Evolutionary conservation across 2,113 vertebrate species (phyloP).

Genomic region (Oryzias woworae): DNA sequence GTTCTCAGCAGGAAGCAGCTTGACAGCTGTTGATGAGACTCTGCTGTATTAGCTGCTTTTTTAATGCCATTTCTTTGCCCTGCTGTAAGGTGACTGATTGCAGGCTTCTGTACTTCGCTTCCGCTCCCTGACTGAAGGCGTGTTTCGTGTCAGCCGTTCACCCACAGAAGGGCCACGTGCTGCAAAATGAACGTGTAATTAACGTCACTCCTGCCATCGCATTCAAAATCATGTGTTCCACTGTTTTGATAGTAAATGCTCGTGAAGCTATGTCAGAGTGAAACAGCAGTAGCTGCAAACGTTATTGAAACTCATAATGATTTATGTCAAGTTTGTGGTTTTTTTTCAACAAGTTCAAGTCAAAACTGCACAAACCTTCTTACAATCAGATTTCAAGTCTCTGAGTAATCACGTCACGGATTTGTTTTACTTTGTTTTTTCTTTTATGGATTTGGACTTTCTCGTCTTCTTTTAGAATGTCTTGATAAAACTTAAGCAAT

Average conservation of each 20-base stretch:
- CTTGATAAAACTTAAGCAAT: background rate
- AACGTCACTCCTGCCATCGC: slow-evolving; percentile 40
- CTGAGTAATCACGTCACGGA: slow-evolving; percentile 11
- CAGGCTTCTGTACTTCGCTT: slow-evolving; percentile 18
- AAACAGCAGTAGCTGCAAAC: slow-evolving; percentile 22
- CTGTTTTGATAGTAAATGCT: slow-evolving; percentile 56
- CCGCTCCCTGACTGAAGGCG: slow-evolving; percentile 23
- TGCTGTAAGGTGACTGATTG: slow-evolving; percentile 25
- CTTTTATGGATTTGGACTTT: slow-evolving; percentile 14
- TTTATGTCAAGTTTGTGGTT: background rate
- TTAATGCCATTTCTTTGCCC: slow-evolving; percentile 17
- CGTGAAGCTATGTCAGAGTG: slow-evolving; percentile 43
- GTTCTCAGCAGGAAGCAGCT: slow-evolving; percentile 18
- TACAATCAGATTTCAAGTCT: background rate
- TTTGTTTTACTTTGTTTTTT: slow-evolving; percentile 17
- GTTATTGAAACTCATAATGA: background rate
- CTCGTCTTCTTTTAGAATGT: slow-evolving; percentile 6
- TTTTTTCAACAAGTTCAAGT: slow-evolving; percentile 15
- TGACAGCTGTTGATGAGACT: slow-evolving; percentile 6
- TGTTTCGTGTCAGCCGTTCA: slow-evolving; percentile 29
- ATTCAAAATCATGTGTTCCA: slow-evolving; percentile 45
- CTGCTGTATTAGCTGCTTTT: slow-evolving; percentile 34
- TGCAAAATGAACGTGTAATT: slow-evolving; percentile 59
- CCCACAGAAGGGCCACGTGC: slow-evolving; percentile 33
- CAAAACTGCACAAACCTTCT: slow-evolving; percentile 1